phyloP scores from a whole-genome alignment of 2,797 vertebrate species.

The Phrynocephalus guinanensis region DNA sequence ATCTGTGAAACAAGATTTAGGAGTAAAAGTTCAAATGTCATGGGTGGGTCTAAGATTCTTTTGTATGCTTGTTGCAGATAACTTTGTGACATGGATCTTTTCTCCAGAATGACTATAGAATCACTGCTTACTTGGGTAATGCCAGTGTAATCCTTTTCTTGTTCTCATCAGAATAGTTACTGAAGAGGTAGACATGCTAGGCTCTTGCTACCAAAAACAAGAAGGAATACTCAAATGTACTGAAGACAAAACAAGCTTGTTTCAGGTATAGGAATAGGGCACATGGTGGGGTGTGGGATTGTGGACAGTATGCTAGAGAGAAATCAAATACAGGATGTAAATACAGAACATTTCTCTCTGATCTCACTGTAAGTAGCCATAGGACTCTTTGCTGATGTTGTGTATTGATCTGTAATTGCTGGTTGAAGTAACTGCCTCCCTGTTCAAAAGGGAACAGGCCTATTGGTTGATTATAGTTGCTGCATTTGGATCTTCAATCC shows the following conservation, averaged over 20 bases:
- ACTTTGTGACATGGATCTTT: background rate
- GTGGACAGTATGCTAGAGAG: background rate
- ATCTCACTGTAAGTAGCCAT: background rate
- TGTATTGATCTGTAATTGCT: too few species aligned
- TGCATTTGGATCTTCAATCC: too few species aligned
- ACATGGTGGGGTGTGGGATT: background rate
- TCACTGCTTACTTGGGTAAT: too few species aligned
- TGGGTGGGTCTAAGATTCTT: background rate
- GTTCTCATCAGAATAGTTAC: background rate
- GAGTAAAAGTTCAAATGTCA: background rate
- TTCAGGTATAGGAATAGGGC: too few species aligned
- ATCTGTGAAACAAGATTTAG: background rate
- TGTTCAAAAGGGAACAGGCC: too few species aligned
- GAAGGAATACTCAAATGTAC: background rate
- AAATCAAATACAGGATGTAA: too few species aligned
- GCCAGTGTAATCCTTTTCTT: background rate
- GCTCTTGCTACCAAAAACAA: background rate
- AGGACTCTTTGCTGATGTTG: background rate
- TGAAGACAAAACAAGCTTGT: background rate
- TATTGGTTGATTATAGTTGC: too few species aligned
- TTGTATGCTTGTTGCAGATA: too few species aligned
- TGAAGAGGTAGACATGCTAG: background rate
- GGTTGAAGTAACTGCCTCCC: too few species aligned
- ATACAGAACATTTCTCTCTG: too few species aligned
- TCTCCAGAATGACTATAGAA: background rate